Base-by-base conservation (phyloP, 2,113 vertebrate genomes). In the Ranitomeya imitator region DNA sequence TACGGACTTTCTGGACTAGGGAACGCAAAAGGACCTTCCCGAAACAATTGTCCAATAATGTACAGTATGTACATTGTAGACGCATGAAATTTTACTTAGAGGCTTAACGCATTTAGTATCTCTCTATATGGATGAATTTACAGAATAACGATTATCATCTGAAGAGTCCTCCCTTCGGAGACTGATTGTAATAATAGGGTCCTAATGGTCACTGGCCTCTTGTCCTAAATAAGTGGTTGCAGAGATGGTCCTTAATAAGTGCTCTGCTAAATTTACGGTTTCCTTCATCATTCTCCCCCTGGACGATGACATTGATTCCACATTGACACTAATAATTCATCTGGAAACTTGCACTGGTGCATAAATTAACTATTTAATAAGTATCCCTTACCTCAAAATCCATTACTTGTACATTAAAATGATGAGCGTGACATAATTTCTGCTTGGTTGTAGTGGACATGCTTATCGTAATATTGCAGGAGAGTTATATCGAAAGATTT, bases 341-440 rank as follows among this genome's bases (percentile, higher is more conserved):
- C 77, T 81, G 23, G 37, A 80, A 87, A 79, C 63, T 87, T 81
- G 71, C 82, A 55, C 82, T 84, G 55, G 69, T 85, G 83, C 83
- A 85, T 79, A 86, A 86, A 79, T 86, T 79, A 79, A 79, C 74
- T 79, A 86, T 86, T 63, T 78, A 79, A 86, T 79, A 79, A 86
- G 83, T 55, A 59, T 45, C 78, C 15, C 60, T 86, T 86, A 78
- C 74, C 74, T 79, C 59, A 63, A 67, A 79, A 79, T 45, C 85
- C 85, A 86, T 86, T 78, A 86, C 59, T 79, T 61, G 59, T 86
- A 76, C 74, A 86, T 86, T 61, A 78, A 65, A 67, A 79, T 67
- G 74, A 86, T 67, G 57, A 65, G 85, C 7, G n/a, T 60, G 37
- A n/a, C 74, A 63, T 86, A 52, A 78, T 78, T 86, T 79, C 74